Conservation (phyloP, 2,113 vertebrate species). For the Pionites leucogaster region DNA sequence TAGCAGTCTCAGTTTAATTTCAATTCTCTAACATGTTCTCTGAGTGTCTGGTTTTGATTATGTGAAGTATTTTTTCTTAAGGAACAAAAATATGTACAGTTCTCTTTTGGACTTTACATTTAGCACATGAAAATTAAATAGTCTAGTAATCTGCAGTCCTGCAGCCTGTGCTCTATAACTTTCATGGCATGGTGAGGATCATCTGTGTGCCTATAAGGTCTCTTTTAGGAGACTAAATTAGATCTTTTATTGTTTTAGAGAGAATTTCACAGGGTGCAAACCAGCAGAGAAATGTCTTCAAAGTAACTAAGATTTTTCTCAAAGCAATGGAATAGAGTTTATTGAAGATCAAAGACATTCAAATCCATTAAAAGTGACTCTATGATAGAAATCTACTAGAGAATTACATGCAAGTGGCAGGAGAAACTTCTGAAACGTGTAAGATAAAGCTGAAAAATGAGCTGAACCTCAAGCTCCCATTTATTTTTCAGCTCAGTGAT, state of each 20-base stretch:
- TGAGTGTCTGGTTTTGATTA: neutral
- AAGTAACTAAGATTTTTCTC: conserved; percentile 41
- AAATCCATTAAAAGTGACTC: conserved; percentile 51
- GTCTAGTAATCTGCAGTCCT: neutral
- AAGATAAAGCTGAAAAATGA: conserved; percentile 19
- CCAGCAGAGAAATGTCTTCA: conserved; percentile 43
- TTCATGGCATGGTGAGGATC: neutral
- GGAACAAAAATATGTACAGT: neutral
- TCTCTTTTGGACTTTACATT: neutral
- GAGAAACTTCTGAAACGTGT: neutral
- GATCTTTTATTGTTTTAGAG: conserved; percentile 40
- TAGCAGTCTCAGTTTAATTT: neutral
- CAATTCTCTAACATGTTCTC: neutral
- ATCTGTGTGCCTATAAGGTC: neutral
- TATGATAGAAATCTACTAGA: conserved; percentile 43
- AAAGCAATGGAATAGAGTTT: conserved; percentile 16
- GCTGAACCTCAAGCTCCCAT: neutral
- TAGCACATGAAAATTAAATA: neutral
- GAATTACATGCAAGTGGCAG: conserved; percentile 42
- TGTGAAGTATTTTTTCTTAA: neutral
- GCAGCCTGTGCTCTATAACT: neutral
- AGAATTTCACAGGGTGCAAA: neutral
- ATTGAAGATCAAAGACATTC: conserved; percentile 61
- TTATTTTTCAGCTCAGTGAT: neutral
- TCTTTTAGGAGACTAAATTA: neutral